phyloP scores from a whole-genome alignment of 2,113 vertebrate genomes.

The Mixornis gularis region DNA sequence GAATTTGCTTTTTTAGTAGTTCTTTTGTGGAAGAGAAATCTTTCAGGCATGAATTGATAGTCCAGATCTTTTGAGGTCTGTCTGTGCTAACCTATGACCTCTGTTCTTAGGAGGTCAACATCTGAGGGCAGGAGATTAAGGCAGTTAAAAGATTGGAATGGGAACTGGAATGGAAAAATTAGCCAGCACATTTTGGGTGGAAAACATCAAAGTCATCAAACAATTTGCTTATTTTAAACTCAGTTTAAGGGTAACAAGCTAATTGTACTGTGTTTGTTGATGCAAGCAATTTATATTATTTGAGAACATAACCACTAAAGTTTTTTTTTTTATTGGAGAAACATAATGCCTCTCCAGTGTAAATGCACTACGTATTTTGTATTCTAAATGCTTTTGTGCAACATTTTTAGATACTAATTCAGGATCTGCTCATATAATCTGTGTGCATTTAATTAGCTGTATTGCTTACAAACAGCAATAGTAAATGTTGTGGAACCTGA shows the following conservation, averaged over 20 bases:
- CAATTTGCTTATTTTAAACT: conserved; percentile 79
- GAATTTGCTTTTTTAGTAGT: conserved; percentile 77
- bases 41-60: conserved; percentile 84
- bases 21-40: conserved; percentile 77
- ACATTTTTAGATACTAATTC: not conserved
- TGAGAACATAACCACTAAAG: conserved; percentile 25
- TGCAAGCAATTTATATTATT: conserved; percentile 55
- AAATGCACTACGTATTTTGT: not conserved
- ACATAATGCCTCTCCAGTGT: not conserved
- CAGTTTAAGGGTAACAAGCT: conserved; percentile 73
- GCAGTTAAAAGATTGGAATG: conserved; percentile 81
- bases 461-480: not conserved
- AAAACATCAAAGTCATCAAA: conserved; percentile 82
- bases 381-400: not conserved
- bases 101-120: conserved; percentile 82
- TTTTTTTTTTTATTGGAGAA: not conserved
- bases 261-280: conserved; percentile 71
- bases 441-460: not conserved
- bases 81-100: conserved; percentile 81
- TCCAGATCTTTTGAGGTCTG: conserved; percentile 81
- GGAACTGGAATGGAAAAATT: conserved; percentile 82
- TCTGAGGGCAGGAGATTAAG: conserved; percentile 84
- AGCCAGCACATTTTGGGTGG: conserved; percentile 81
- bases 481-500: not conserved
- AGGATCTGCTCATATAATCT: not conserved